Base-by-base conservation (phyloP, 2,113 vertebrate genomes). In the Pedionomus torquatus region DNA sequence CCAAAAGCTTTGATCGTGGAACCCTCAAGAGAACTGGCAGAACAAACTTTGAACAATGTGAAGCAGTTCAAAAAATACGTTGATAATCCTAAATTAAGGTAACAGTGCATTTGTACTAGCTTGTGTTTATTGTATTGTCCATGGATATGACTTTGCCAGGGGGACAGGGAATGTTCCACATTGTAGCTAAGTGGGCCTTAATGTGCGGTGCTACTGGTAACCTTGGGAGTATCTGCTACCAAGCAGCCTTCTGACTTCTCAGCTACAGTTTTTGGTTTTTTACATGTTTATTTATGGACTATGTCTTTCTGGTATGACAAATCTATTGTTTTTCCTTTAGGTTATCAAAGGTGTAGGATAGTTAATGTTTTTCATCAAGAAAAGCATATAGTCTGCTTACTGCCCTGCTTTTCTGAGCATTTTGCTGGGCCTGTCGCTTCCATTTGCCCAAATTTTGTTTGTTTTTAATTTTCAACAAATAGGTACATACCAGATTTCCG, bases 1-100 rank as follows among this genome's bases (percentile, higher is more conserved):
- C 99, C 99, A 2, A 99, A 99, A 97, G 99, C 99, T 3, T 97
- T 99, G 87, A 99, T 99, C 64, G 98, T 99, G 2, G 99, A 99
- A 60, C 99, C 99, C 0, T 99, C 99, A 5, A 99, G 99, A 87
- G 99, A 99, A 89, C 83, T 99, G 68, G 99, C 99, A 13, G 99
- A 99, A 72, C 99, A 99, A 92, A 99, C 99, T 18, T 97, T 99
- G 89, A 99, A 99, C 97, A 99, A 99, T 5, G 98, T 99, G 76
- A 99, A 98, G 86, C 99, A 99, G 77, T 99, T 99, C 94, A 99
- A 98, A 97, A 99, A 99, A 98, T 98, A 99, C 0, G 98, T 99
- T 6, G 99, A 99, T 35, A 99, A 99, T 89, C 99, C 99, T 51
- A 99, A 99, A 94, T 97, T 99, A 91, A 99, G 99, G 99, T 99